Evolutionary conservation across 1,140 invertebrate species (phyloP).

Genomic region (Fopius arisanus): DNA sequence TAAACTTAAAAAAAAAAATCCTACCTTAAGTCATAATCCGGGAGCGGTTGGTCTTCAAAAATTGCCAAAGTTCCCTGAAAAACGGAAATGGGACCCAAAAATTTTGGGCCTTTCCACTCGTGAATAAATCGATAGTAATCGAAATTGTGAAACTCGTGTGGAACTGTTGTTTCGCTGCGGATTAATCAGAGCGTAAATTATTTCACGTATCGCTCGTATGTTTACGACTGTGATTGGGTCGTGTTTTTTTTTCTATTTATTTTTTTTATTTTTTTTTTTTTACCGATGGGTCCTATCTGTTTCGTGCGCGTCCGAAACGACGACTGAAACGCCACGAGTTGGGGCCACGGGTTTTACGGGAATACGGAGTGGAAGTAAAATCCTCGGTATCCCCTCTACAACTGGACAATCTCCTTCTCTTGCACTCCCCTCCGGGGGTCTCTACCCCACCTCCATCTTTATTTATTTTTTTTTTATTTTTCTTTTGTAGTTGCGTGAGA

Average conservation of each 20-base stretch:
- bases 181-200: background rate
- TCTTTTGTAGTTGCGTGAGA: background rate
- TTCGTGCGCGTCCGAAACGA: constrained; percentile 30
- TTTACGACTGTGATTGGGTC: background rate
- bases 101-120: background rate
- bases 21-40: background rate
- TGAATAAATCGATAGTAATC: too few relatives aligned
- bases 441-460: background rate
- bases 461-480: background rate
- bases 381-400: background rate
- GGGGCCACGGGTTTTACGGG: constrained; percentile 17
- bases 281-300: background rate
- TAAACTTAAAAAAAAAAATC: background rate
- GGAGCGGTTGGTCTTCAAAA: background rate
- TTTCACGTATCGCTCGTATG: background rate
- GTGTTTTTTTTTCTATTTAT: too few relatives aligned
- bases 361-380: background rate
- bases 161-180: background rate
- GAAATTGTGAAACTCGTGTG: too few relatives aligned
- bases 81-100: background rate
- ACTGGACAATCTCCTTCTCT: background rate
- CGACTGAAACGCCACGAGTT: constrained; percentile 32
- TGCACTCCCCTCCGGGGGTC: background rate
- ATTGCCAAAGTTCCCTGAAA: background rate
- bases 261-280: too few relatives aligned